Conservation (phyloP, 2,797 vertebrate genomes). For the Eulemur albifrons region DNA sequence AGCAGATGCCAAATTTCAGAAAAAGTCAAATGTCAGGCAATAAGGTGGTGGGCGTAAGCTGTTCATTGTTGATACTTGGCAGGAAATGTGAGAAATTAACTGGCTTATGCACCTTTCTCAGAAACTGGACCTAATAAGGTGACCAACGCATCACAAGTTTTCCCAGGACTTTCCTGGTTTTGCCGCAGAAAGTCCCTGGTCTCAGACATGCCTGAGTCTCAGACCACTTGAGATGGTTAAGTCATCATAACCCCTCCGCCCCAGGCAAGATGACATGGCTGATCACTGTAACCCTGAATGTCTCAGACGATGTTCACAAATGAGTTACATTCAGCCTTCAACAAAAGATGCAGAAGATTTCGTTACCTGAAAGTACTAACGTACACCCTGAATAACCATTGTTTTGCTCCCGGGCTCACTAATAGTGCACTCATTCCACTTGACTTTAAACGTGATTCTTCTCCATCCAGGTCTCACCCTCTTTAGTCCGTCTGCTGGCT, state of each 20-base stretch:
- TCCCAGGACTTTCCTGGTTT: background rate
- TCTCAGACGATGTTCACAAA: background rate
- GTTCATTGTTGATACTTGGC: background rate
- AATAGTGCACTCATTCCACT: background rate
- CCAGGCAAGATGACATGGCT: background rate
- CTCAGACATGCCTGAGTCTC: no score
- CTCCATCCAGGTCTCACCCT: slow-evolving; percentile 28
- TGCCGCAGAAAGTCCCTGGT: background rate
- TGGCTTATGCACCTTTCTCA: background rate
- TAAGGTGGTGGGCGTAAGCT: background rate
- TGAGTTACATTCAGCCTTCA: background rate
- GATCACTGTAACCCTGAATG: background rate
- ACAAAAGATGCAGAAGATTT: background rate
- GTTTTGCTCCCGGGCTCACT: background rate
- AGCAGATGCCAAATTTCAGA: background rate
- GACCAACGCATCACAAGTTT: background rate
- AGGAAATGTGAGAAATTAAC: background rate
- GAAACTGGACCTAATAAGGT: background rate
- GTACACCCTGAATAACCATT: background rate
- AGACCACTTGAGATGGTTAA: background rate
- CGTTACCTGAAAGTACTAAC: background rate
- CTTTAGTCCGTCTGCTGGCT: slow-evolving; percentile 3
- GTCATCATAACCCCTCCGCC: background rate
- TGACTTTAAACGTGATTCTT: slow-evolving; percentile 28
- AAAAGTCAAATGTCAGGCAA: background rate